phyloP scores from a whole-genome alignment of 2,888 invertebrate genomes.

The Drosophila parthenogenetica region DNA sequence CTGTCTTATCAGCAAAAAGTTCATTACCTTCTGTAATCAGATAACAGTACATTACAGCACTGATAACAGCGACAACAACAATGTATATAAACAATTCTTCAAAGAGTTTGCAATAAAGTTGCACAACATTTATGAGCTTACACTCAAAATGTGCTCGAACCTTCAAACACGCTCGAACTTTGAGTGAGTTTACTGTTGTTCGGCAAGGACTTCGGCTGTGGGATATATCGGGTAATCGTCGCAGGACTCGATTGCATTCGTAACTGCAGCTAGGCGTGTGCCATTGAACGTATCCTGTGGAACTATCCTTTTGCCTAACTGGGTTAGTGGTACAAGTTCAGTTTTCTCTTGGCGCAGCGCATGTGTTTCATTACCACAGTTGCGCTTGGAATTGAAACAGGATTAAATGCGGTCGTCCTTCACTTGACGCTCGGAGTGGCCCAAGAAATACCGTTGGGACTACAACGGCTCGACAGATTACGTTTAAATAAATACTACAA shows the following conservation, averaged over 20 bases:
- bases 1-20: conserved; percentile 24
- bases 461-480: conserved; percentile 40
- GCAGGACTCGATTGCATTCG: conserved; percentile 49
- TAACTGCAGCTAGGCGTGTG: conserved; percentile 52
- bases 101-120: conserved; percentile 41
- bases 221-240: conserved; percentile 13
- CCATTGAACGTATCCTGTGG: conserved; percentile 45
- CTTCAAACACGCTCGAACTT: conserved; percentile 45
- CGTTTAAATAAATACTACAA: conserved; percentile 25
- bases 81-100: conserved; percentile 2
- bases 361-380: conserved; percentile 43
- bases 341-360: conserved; percentile 69
- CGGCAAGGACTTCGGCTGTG: conserved; percentile 22
- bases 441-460: conserved; percentile 37
- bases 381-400: conserved; percentile 47
- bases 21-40: not conserved
- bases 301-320: conserved; percentile 61
- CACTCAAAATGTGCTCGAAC: conserved; percentile 5
- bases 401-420: conserved; percentile 34
- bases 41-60: not conserved
- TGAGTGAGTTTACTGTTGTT: conserved; percentile 24
- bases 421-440: conserved; percentile 37
- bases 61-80: conserved; percentile 1
- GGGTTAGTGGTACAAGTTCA: conserved; percentile 84
- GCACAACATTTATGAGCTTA: conserved; percentile 28